Percentiles rank a stretch among this genome's conserved stretches.
These are phyloP conservation scores for Piezodorus guildinii DNA, from an alignment of 1,140 invertebrate genomes.

Conservation along the genomic window DNA sequence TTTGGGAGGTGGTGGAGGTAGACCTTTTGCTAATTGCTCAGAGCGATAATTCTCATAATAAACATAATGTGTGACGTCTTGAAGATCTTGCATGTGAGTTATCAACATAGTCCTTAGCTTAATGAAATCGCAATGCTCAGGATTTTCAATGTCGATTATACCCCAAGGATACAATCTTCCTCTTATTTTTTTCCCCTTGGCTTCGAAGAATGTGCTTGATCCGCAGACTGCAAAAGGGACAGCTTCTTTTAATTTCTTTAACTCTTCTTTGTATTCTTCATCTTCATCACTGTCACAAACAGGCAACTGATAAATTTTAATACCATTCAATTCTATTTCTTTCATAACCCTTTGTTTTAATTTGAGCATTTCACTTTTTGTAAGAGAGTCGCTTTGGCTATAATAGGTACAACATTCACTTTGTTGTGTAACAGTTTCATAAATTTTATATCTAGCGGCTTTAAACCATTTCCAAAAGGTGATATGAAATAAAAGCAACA, in stretches of 20 bases:
- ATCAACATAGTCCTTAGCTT: constrained; percentile 96
- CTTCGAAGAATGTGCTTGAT: constrained; percentile 83
- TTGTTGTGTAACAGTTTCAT: constrained; percentile 98
- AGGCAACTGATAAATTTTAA: constrained; percentile 91
- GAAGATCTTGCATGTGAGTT: constrained; percentile 92
- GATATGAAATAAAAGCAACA: constrained; percentile 99
- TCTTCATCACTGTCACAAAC: constrained; percentile 92
- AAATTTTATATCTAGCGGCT: constrained; percentile 90
- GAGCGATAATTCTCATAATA: constrained; percentile 95
- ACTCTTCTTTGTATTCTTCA: constrained; percentile 88
- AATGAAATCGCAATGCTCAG: constrained; percentile 97
- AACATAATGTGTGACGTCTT: constrained; percentile 89
- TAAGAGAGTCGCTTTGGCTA: constrained; percentile 98
- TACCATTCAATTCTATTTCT: constrained; percentile 70
- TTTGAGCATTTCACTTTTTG: constrained; percentile 82
- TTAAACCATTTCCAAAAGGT: constrained; percentile 91
- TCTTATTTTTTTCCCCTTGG: constrained; percentile 75
- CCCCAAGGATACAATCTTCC: constrained; percentile 97
- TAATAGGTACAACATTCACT: constrained; percentile 97
- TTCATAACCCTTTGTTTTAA: constrained; percentile 78
- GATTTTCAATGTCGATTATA: constrained; percentile 96
- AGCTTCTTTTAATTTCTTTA: constrained; percentile 77
- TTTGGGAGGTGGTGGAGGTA: constrained; percentile 45
- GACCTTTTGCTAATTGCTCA: constrained; percentile 69
- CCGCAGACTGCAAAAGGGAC: constrained; percentile 99